Percentiles rank a stretch among this genome's conserved stretches.
Conservation (phyloP, 2,113 vertebrate genomes). For the Damaliscus lunatus region DNA sequence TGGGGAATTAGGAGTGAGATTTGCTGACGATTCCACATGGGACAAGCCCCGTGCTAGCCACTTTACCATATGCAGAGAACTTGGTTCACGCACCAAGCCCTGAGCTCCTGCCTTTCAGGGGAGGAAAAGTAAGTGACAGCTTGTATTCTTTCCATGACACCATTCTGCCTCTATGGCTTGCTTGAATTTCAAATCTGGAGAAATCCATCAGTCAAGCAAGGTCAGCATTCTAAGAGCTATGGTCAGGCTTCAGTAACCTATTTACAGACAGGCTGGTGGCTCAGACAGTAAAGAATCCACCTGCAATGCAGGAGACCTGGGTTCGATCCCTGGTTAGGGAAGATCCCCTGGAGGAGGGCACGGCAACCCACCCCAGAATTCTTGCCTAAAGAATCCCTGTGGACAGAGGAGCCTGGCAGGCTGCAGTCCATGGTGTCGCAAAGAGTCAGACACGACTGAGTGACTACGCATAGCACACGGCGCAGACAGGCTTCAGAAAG, state of each 20-base stretch:
- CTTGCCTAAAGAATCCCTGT: neutral
- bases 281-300: neutral
- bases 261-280: neutral
- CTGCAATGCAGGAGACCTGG: neutral
- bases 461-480: neutral
- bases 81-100: neutral
- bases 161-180: neutral
- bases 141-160: neutral
- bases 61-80: neutral
- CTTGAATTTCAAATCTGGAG: neutral
- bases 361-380: neutral
- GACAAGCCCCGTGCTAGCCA: neutral
- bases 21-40: fast-evolving
- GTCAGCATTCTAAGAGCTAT: neutral
- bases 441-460: neutral
- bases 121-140: neutral
- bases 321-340: neutral
- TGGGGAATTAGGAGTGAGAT: neutral
- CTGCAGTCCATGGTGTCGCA: neutral
- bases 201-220: neutral
- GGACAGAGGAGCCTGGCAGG: neutral
- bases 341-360: neutral
- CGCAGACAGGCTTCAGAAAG: neutral
- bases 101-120: neutral
- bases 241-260: neutral